These are phyloP conservation scores for Spinus olivaceus DNA, from an alignment of 2,797 vertebrate species.

Conservation along the genomic window DNA sequence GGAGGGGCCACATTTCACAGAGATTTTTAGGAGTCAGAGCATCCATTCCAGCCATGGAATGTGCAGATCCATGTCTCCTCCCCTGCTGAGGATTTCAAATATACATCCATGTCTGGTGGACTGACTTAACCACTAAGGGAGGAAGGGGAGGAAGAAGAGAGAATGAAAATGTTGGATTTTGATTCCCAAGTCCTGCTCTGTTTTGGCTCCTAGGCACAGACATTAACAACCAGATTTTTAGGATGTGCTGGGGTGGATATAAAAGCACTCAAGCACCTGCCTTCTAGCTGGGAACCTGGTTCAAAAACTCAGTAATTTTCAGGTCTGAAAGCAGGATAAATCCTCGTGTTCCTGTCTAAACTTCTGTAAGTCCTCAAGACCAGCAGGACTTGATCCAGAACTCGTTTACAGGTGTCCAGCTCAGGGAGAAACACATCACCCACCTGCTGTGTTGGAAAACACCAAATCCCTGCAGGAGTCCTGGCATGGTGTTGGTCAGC, in stretches of 20 bases:
- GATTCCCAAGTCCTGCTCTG: neutral
- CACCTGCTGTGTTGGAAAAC: neutral
- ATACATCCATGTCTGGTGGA: rapidly evolving
- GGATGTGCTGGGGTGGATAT: neutral
- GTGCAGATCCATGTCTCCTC: neutral
- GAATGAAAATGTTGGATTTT: neutral
- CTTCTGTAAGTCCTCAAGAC: neutral
- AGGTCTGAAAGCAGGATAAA: neutral
- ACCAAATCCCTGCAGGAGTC: neutral
- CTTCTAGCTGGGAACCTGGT: neutral
- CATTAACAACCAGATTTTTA: neutral
- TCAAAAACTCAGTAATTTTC: neutral
- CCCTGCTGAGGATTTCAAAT: neutral
- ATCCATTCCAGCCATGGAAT: neutral
- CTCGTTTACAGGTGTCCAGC: neutral
- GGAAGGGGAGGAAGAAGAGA: neutral
- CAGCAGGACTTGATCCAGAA: neutral
- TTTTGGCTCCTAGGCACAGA: neutral
- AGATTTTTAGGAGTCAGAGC: neutral
- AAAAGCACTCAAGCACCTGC: neutral
- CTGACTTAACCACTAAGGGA: neutral
- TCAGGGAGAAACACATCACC: neutral
- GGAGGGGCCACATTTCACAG: neutral
- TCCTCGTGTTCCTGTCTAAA: neutral
- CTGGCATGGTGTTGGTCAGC: neutral